Conservation (phyloP, 2,888 invertebrate genomes). For the Loripinus fragilis region DNA sequence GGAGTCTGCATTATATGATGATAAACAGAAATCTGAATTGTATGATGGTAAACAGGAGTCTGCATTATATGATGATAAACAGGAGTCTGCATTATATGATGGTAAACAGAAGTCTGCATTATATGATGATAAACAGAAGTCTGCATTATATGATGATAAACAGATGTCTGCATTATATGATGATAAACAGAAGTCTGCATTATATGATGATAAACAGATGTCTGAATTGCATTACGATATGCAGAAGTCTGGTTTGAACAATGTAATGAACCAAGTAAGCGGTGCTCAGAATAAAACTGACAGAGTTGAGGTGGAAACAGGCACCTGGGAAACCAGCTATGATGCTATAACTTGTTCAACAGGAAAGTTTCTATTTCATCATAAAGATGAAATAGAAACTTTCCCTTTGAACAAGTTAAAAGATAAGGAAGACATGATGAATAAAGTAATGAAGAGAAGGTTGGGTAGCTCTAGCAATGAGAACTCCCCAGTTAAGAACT, state of each 20-base stretch:
- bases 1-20: too few species aligned
- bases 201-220: neutral
- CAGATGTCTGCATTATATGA: too few species aligned
- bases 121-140: too few species aligned
- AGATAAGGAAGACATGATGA: constrained; percentile 32
- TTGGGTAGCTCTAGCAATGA: constrained; percentile 17
- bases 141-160: too few species aligned
- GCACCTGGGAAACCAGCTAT: neutral
- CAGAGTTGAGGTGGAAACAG: neutral
- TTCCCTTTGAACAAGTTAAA: neutral
- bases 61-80: neutral
- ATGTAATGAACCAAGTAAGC: neutral
- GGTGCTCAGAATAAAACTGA: neutral
- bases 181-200: too few species aligned
- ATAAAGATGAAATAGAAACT: neutral
- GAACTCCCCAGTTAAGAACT: neutral
- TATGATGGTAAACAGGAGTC: neutral
- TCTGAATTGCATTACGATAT: neutral
- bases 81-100: too few species aligned
- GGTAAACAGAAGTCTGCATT: too few species aligned
- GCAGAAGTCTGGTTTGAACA: neutral
- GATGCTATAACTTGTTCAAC: neutral
- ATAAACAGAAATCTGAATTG: neutral
- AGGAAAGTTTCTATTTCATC: neutral
- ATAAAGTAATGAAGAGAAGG: constrained; percentile 39